Base-by-base conservation (phyloP, 2,797 vertebrate species). In the Hephaestus fuliginosus region DNA sequence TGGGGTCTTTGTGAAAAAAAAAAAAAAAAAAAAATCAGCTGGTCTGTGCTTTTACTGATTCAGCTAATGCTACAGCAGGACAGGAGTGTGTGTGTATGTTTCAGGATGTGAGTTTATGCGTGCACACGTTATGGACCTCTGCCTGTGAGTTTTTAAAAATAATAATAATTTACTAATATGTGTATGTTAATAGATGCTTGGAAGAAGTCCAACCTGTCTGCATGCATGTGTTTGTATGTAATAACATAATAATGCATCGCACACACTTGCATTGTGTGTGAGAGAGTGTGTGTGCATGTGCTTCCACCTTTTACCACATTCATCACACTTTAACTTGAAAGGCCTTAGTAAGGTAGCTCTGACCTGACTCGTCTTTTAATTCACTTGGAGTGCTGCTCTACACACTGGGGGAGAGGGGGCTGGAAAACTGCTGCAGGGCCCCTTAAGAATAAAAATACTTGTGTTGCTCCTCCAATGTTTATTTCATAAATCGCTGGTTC, bases 21-120 rank as follows among this genome's bases (percentile, higher is more conserved):
- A 25, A 25, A 25, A 25, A 25, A 25, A 1, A 25, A 25, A 25
- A 1, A 1, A 2, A 69, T 55, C 13, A 30, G 46, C 60, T 69
- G 52, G 33, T 74, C 52, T 62, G 18, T 55, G 74, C 64, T 82
- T 88, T 87, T 71, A 85, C 80, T 68, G 77, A 91, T 79, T 89
- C 51, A 86, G 83, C 78, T 64, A n/a, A 17, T 28, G 51, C 53
- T 55, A 52, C 49, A 61, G 33, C 56, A 79, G 39, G 52, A 68
- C 64, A 56, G 2, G 36, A 56, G 57, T 69, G 20, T 49, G n/a
- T 71, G 30, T 55, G 55, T 5, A 20, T 55, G 62, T 55, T 33
- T 48, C 2, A 9, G n/a, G 8, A 20, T 22, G 53, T 17, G 14
- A 52, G 65, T 53, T 14, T 55, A 48, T 13, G n/a, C 61, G 30